A percentile compares a stretch with the other conserved stretches of the same genome.
Conservation (phyloP, 2,113 vertebrate genomes). For the Protobothrops mucrosquamatus region DNA sequence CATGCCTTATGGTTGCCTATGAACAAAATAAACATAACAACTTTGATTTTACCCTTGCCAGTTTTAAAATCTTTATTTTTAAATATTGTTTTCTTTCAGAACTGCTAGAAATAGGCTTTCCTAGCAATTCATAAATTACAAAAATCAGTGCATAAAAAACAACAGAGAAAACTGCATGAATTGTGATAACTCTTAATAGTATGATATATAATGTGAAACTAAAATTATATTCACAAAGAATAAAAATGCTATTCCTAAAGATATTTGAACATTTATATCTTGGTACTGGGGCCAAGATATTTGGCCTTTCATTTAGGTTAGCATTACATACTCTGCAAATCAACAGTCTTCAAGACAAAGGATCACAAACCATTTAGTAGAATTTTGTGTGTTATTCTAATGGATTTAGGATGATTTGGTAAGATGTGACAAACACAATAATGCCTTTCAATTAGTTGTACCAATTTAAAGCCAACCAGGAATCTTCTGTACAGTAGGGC, state of each 20-base stretch:
- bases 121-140: neutral
- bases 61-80: conserved; percentile 1
- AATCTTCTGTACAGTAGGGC: neutral
- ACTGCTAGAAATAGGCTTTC: neutral
- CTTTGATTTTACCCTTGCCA: neutral
- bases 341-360: neutral
- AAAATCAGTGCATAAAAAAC: neutral
- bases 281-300: neutral
- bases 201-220: neutral
- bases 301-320: neutral
- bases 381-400: neutral
- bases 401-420: neutral
- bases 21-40: neutral
- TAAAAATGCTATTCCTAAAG: neutral
- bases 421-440: neutral
- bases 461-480: neutral
- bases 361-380: neutral
- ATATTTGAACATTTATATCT: neutral
- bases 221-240: neutral
- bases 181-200: neutral
- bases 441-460: neutral
- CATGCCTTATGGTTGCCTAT: neutral
- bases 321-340: neutral
- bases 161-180: neutral
- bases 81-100: neutral